Percentiles rank a stretch among this genome's conserved stretches.
Evolutionary conservation across 2,888 invertebrate genomes (phyloP).

Genomic region (Xestia rhomboidea): DNA sequence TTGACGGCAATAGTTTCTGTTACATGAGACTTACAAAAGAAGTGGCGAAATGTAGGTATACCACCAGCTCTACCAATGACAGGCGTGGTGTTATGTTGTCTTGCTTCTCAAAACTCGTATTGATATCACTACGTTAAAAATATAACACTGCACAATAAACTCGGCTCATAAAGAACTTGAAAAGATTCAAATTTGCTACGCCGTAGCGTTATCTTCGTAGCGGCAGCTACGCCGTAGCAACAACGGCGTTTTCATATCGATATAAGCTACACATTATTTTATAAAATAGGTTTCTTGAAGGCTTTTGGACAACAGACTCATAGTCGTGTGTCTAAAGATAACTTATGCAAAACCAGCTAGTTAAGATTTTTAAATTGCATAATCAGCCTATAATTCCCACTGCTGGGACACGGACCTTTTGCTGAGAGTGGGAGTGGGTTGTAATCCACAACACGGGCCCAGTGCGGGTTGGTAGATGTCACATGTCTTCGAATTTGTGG

Average conservation of each 20-base stretch:
- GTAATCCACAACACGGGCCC: not conserved
- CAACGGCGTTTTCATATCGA: not conserved
- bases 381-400: not conserved
- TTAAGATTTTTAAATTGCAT: not conserved
- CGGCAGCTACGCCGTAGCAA: constrained; percentile 41
- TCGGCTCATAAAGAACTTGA: not conserved
- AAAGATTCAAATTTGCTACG: constrained; percentile 4
- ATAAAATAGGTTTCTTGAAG: not conserved
- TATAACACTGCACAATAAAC: too few species aligned
- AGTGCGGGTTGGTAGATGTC: not conserved
- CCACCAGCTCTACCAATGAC: too few species aligned
- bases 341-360: not conserved
- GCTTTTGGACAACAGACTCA: not conserved
- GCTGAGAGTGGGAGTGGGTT: too few species aligned
- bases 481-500: too few species aligned
- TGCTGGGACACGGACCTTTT: too few species aligned
- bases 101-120: too few species aligned
- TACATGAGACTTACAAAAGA: too few species aligned
- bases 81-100: too few species aligned
- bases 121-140: too few species aligned
- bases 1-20: too few species aligned
- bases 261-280: not conserved
- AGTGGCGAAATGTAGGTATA: too few species aligned
- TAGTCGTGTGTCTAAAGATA: not conserved
- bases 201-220: constrained; percentile 32